Evolutionary conservation across 23 tunicate species (phyloP).

Genomic region (Styela clava): DNA sequence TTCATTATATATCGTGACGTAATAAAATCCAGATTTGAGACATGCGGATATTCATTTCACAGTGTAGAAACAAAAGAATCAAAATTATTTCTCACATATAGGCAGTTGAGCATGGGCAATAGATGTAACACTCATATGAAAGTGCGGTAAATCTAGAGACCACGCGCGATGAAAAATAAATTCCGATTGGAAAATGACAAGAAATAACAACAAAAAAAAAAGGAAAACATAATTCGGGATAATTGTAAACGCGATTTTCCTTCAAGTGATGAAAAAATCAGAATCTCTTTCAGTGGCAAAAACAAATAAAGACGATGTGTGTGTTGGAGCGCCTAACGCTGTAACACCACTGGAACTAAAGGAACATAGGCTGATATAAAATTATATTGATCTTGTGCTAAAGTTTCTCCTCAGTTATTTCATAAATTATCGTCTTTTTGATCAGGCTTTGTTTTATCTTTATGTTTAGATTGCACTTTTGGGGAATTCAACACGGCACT

Average conservation of each 20-base stretch:
- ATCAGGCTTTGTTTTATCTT: neutral
- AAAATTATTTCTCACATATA: too few species aligned
- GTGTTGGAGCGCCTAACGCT: neutral
- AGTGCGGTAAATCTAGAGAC: too few species aligned
- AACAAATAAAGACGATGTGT: neutral
- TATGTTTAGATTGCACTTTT: conserved; percentile 15
- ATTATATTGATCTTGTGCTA: neutral
- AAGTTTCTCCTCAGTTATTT: neutral
- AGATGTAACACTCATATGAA: too few species aligned
- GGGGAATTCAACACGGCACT: conserved; percentile 3
- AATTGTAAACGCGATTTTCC: neutral
- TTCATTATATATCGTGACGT: neutral
- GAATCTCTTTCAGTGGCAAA: neutral
- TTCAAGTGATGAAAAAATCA: neutral
- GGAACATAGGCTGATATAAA: neutral
- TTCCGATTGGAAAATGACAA: too few species aligned
- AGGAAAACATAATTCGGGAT: neutral
- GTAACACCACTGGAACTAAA: neutral
- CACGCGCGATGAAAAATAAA: too few species aligned
- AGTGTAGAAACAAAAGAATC: neutral
- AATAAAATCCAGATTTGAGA: too few species aligned
- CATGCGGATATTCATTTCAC: neutral
- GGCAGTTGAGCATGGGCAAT: too few species aligned
- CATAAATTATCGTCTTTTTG: conserved; percentile 10
- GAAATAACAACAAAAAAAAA: neutral